Conservation (phyloP, 2,113 vertebrate genomes). For the Cichladusa arquata region DNA sequence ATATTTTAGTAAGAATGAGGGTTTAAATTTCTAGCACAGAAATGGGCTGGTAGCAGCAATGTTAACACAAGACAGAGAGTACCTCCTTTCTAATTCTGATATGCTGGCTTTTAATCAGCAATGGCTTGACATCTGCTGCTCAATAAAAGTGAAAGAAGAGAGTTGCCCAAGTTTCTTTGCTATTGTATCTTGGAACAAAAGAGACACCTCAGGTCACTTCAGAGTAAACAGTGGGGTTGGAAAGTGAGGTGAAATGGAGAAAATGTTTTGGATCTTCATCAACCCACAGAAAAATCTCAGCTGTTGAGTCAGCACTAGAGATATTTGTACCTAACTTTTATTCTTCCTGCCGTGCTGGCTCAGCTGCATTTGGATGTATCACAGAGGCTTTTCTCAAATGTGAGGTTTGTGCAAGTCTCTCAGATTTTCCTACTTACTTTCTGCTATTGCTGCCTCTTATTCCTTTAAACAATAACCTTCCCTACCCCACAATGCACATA, state of each 20-base stretch:
- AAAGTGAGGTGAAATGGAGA: slow-evolving; percentile 13
- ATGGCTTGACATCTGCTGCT: not conserved
- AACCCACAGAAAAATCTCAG: not conserved
- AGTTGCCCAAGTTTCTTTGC: not conserved
- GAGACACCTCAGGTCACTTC: not conserved
- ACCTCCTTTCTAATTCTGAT: slow-evolving; percentile 27
- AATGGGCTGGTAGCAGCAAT: not conserved
- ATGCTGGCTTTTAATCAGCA: not conserved
- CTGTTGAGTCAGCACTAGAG: slow-evolving; percentile 11
- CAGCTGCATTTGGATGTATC: not conserved
- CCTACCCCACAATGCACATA: not conserved
- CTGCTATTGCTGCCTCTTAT: not conserved
- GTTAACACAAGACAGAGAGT: not conserved
- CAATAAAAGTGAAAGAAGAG: not conserved
- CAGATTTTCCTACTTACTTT: not conserved
- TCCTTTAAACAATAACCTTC: not conserved
- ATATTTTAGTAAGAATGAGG: not conserved
- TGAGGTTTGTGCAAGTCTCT: not conserved
- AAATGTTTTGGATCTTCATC: slow-evolving; percentile 30
- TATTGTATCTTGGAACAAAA: slow-evolving; percentile 12
- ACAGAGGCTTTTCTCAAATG: not conserved
- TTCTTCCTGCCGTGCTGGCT: not conserved
- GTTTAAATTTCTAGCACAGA: not conserved
- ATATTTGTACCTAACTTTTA: not conserved
- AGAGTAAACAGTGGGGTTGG: slow-evolving; percentile 20